phyloP scores from a whole-genome alignment of 1,140 invertebrate species.

The Rhyacophila brunnea region DNA sequence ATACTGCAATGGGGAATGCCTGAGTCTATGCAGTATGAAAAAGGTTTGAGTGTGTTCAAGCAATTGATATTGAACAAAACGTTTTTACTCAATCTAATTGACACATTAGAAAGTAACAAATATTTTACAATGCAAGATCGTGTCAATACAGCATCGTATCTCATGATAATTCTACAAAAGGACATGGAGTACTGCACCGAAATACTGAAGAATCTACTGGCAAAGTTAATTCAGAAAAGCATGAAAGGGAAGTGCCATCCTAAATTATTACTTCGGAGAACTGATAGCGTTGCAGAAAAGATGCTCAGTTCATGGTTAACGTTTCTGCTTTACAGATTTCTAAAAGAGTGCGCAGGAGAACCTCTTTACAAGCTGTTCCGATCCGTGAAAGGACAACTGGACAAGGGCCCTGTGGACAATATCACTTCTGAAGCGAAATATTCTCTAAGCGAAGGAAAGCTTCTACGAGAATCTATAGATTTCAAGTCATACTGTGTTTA shows the following conservation, averaged over 20 bases:
- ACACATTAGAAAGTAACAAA: slow-evolving; percentile 96
- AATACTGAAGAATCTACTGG: slow-evolving; percentile 94
- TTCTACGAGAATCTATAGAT: slow-evolving; percentile 97
- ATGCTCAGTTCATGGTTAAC: slow-evolving; percentile 99
- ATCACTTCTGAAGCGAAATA: slow-evolving; percentile 97
- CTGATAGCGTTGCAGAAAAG: slow-evolving; percentile 98
- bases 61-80: slow-evolving; percentile 98
- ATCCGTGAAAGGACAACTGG: slow-evolving; percentile 98
- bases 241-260: slow-evolving; percentile 98
- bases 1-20: slow-evolving; percentile 89
- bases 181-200: slow-evolving; percentile 99
- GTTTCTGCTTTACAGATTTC: slow-evolving; percentile 95
- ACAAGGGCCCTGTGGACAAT: slow-evolving; percentile 98
- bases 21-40: slow-evolving; percentile 86
- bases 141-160: slow-evolving; percentile 97
- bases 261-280: slow-evolving; percentile 90
- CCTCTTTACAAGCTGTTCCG: slow-evolving; percentile 96
- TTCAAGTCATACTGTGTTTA: slow-evolving; percentile 93
- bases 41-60: slow-evolving; percentile 90
- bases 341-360: slow-evolving; percentile 94
- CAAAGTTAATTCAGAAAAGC: slow-evolving; percentile 97
- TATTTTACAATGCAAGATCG: slow-evolving; percentile 66
- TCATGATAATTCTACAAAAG: slow-evolving; percentile 98
- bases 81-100: slow-evolving; percentile 93
- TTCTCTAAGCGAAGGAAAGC: slow-evolving; percentile 96